phyloP scores from a whole-genome alignment of 2,113 vertebrate species.

The Cariama cristata region DNA sequence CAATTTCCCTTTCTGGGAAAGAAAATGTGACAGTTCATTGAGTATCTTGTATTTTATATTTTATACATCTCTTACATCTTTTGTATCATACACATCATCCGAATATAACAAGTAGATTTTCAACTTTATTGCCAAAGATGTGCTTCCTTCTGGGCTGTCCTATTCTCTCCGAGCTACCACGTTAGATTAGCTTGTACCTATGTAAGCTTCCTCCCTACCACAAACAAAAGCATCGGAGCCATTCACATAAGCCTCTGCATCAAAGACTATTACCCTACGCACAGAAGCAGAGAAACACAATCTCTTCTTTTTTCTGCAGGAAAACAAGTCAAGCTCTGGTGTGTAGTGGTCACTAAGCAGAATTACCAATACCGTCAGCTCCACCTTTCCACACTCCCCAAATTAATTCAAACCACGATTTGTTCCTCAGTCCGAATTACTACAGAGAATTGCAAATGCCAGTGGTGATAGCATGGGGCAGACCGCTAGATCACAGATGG shows the following conservation, averaged over 20 bases:
- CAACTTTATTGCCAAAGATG: neutral
- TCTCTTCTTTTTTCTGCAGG: neutral
- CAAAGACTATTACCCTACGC: rapidly evolving
- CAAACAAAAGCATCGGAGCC: neutral
- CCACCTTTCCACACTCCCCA: neutral
- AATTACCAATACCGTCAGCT: neutral
- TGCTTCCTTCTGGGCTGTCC: neutral
- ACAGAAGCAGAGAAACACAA: neutral
- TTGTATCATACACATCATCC: too few species aligned
- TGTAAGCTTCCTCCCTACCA: neutral
- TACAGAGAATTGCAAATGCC: neutral
- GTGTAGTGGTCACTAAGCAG: neutral
- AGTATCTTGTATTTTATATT: rapidly evolving
- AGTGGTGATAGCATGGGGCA: rapidly evolving
- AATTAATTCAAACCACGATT: neutral
- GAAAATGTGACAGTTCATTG: rapidly evolving
- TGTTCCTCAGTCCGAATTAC: neutral
- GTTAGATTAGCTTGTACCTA: too few species aligned
- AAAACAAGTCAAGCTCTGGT: neutral
- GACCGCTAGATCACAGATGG: too few species aligned
- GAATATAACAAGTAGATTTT: neutral
- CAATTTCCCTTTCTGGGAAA: neutral
- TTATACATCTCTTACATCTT: neutral
- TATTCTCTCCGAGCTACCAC: neutral
- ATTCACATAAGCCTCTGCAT: neutral